Evolutionary conservation across 2,888 invertebrate genomes (phyloP).

Genomic region (Campoletis raptor): DNA sequence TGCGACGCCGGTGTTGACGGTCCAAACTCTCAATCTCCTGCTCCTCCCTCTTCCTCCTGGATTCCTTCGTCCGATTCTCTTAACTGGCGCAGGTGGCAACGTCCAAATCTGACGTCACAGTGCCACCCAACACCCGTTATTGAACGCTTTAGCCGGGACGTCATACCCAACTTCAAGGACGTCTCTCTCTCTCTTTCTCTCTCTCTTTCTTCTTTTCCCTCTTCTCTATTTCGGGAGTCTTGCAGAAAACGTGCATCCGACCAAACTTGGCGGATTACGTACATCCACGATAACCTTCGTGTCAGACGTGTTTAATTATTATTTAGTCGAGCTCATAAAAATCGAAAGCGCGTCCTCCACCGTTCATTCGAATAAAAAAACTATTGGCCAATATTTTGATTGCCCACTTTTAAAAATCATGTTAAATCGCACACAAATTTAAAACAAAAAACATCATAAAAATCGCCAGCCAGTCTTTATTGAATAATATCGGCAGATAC

Average conservation of each 20-base stretch:
- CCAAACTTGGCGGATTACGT: background rate
- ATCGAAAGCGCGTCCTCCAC: background rate
- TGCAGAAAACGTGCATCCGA: slow-evolving; percentile 32
- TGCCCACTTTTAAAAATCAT: background rate
- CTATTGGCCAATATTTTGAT: background rate
- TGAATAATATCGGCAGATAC: background rate
- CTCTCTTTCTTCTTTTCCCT: slow-evolving; percentile 18
- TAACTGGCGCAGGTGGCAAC: slow-evolving; percentile 68
- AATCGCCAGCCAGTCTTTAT: background rate
- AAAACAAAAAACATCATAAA: background rate
- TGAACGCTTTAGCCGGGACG: slow-evolving; percentile 79
- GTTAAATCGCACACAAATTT: background rate
- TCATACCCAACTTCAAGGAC: slow-evolving; percentile 83
- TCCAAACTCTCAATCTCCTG: slow-evolving; percentile 26
- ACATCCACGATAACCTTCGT: background rate
- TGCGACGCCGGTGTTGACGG: slow-evolving; percentile 33
- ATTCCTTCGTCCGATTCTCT: slow-evolving; percentile 8
- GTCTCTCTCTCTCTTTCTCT: slow-evolving; percentile 62
- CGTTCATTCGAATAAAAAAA: background rate
- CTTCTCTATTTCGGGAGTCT: slow-evolving; percentile 45
- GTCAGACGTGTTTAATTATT: slow-evolving; percentile 31
- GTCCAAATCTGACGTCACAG: slow-evolving; percentile 81
- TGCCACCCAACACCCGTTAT: slow-evolving; percentile 82
- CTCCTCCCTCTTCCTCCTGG: slow-evolving; percentile 7
- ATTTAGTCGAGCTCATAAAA: slow-evolving; percentile 16